Conservation (phyloP, 1,140 invertebrate genomes). For the Drosophila pandora region DNA sequence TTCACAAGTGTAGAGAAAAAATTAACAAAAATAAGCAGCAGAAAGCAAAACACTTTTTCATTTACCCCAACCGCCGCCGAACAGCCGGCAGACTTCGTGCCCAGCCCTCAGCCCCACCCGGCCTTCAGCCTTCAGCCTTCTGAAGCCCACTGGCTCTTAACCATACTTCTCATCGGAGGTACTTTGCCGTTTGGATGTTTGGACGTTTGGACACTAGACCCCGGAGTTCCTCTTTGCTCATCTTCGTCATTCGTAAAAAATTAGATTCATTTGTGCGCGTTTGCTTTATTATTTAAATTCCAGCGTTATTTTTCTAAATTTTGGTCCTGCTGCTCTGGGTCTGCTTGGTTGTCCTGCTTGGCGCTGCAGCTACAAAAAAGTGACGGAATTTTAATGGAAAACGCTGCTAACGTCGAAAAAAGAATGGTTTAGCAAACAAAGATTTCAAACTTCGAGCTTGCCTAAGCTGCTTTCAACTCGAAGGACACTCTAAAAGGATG, state of each 20-base stretch:
- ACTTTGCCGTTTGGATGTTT: constrained; percentile 17
- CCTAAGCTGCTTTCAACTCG: constrained; percentile 75
- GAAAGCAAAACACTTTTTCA: constrained; percentile 75
- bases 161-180: constrained; percentile 20
- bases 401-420: constrained; percentile 64
- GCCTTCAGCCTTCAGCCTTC: not conserved
- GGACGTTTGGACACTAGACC: constrained; percentile 27
- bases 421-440: constrained; percentile 74
- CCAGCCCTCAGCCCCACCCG: not conserved
- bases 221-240: constrained; percentile 2
- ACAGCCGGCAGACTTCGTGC: constrained; percentile 10
- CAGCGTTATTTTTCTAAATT: constrained; percentile 80
- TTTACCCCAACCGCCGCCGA: constrained; percentile 40
- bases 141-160: constrained; percentile 17
- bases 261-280: constrained; percentile 82
- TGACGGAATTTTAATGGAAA: constrained; percentile 83
- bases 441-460: constrained; percentile 64
- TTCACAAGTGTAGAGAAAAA: constrained; percentile 64
- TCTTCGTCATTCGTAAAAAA: constrained; percentile 76
- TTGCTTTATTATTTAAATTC: constrained; percentile 83
- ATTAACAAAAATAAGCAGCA: constrained; percentile 70
- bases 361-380: constrained; percentile 34
- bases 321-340: constrained; percentile 36
- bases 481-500: constrained; percentile 76
- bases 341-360: constrained; percentile 12